Evolutionary conservation across 2,113 vertebrate genomes (phyloP), one percentile per base, ranked within the genome.

Genomic region (Burhinus oedicnemus): DNA sequence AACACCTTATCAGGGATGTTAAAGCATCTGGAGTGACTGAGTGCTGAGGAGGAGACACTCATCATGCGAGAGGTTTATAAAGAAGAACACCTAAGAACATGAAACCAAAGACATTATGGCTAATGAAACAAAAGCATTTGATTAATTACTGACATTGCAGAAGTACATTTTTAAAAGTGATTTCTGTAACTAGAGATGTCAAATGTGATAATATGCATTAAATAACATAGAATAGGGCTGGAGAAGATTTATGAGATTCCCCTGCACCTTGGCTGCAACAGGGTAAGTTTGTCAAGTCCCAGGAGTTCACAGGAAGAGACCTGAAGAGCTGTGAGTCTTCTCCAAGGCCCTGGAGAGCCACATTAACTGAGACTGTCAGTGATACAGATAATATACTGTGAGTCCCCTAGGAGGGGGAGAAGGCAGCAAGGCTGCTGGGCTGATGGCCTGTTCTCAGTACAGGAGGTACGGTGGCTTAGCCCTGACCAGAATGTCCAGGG

Each of bases 41-140:
- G 30, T 57, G 87, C 70, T 94, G 30, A 83, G 65, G 81, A 91
- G 69, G 81, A 93, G 87, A 94, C 42, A 62, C 81, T 89, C 32
- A 23, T 75, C 57, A 19, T 52, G 44, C 89, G 81, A 64, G 61
- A 54, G 19, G 32, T 60, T 80, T 80, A 65, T 87, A 85, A 95
- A 96, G 77, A 81, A 57, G 83, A 97, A 91, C 80, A 92, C 57
- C 87, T 95, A 93, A 89, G 89, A 96, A 93, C 95, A 93, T 62
- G 87, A 89, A 95, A 95, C 92, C 55, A 89, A 87, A 95, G 20
- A 61, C 66, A 69, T 62, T 95, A 96, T 60, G 54, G 93, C 89
- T 95, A 97, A 95, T 66, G 71, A 79, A 97, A 95, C 97, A 97
- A 95, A 96, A 78, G 87, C 54, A 69, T 96, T 96, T 97, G 95